Conservation (phyloP, 2,797 vertebrate species). For the Xyrichtys novacula region DNA sequence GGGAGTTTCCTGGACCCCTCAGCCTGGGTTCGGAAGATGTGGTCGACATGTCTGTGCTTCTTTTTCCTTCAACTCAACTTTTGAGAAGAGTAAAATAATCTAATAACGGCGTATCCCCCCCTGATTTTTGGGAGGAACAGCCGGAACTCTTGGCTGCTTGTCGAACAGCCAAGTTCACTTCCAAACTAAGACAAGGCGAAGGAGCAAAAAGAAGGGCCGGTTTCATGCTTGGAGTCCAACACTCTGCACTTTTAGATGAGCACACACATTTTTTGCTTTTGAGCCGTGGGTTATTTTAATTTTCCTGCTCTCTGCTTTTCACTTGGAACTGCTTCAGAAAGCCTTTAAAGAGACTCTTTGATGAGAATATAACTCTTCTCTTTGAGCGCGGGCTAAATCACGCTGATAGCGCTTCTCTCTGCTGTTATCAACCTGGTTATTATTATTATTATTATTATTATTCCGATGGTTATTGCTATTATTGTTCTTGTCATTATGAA, state of each 20-base stretch:
- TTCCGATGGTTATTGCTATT: conserved; percentile 55
- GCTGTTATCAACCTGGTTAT: conserved; percentile 51
- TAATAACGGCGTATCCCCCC: conserved; percentile 55
- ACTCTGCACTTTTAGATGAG: conserved; percentile 69
- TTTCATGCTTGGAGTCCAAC: conserved; percentile 64
- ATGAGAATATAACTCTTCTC: conserved; percentile 45
- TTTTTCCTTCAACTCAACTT: conserved; percentile 76
- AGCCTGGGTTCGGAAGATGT: conserved; percentile 75
- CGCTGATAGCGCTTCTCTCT: conserved; percentile 37
- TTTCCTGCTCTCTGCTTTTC: conserved; percentile 36
- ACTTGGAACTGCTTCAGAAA: conserved; percentile 67
- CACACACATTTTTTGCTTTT: conserved; percentile 66
- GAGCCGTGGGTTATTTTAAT: conserved; percentile 54
- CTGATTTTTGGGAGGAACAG: conserved; percentile 55
- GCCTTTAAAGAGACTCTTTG: conserved; percentile 64
- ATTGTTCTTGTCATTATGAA: conserved; percentile 51
- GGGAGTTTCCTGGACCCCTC: conserved; percentile 70
- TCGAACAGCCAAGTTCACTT: conserved; percentile 66
- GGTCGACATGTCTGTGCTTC: conserved; percentile 80
- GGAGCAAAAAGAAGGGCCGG: conserved; percentile 62
- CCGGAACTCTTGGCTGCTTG: conserved; percentile 65
- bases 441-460: conserved; percentile 65
- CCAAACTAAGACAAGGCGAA: conserved; percentile 72
- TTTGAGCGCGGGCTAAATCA: conserved; percentile 48
- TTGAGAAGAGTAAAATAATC: conserved; percentile 62